These are phyloP conservation scores for Saiga tatarica DNA, from an alignment of 2,113 vertebrate species.

Conservation along the genomic window DNA sequence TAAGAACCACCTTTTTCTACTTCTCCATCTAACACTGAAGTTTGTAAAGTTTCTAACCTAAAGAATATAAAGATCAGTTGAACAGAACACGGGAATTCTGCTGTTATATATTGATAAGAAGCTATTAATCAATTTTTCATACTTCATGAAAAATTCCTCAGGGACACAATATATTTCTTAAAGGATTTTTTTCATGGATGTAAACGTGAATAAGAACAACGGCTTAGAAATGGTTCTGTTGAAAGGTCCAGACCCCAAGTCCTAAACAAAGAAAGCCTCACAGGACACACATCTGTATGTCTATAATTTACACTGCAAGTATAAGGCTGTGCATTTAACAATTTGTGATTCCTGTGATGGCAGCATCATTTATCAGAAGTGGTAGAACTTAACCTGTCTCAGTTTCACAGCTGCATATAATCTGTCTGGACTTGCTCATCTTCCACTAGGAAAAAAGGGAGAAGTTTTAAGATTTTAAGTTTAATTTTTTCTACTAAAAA, in stretches of 20 bases:
- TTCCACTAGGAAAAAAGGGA: neutral
- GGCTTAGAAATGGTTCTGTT: neutral
- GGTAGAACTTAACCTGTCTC: neutral
- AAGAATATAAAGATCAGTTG: neutral
- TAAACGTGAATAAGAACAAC: neutral
- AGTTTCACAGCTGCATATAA: neutral
- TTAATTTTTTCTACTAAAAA: neutral
- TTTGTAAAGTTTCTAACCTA: neutral
- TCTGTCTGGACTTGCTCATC: conserved; percentile 22
- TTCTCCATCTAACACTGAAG: neutral
- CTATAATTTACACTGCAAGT: neutral
- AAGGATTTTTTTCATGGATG: neutral
- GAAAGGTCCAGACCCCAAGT: neutral
- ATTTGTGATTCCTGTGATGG: neutral
- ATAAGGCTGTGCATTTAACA: neutral
- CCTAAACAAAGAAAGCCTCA: neutral
- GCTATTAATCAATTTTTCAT: neutral
- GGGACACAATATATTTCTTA: neutral
- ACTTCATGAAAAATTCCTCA: neutral
- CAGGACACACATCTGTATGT: neutral
- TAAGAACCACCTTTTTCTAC: neutral
- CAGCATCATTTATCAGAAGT: neutral
- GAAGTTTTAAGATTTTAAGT: conserved; percentile 8
- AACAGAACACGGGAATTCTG: neutral
- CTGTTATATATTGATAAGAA: neutral